Conservation (phyloP, 2,113 vertebrate genomes). For the Psammodynastes pulverulentus region DNA sequence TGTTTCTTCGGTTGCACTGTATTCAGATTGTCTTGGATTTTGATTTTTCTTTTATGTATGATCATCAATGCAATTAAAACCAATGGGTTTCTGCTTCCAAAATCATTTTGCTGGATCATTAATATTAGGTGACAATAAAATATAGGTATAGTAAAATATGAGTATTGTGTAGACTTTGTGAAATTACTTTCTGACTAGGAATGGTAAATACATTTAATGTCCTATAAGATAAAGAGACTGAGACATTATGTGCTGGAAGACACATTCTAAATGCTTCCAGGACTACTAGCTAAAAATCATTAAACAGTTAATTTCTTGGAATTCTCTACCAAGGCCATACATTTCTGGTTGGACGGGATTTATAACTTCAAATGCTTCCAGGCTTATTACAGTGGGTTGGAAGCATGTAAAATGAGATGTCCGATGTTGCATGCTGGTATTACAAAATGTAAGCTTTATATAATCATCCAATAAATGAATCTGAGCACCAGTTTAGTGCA, state of each 20-base stretch:
- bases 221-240: not conserved
- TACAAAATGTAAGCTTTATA: not conserved
- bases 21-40: not conserved
- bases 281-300: not conserved
- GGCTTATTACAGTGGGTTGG: not conserved
- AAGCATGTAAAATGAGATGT: not conserved
- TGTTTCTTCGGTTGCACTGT: not conserved
- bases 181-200: not conserved
- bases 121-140: not conserved
- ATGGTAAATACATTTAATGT: not conserved
- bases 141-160: not conserved
- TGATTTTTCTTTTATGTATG: constrained; percentile 39
- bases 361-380: not conserved
- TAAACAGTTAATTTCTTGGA: not conserved
- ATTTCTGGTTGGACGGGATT: too few relatives aligned
- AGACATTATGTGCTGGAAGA: not conserved
- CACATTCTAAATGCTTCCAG: not conserved
- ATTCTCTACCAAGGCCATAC: not conserved
- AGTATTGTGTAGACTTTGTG: not conserved
- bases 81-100: not conserved
- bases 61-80: constrained; percentile 50
- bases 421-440: not conserved
- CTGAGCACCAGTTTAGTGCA: not conserved
- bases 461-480: not conserved
- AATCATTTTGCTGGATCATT: not conserved